Evolutionary conservation across 1,140 invertebrate genomes (phyloP).

Genomic region (Hylyphantes graminicola): DNA sequence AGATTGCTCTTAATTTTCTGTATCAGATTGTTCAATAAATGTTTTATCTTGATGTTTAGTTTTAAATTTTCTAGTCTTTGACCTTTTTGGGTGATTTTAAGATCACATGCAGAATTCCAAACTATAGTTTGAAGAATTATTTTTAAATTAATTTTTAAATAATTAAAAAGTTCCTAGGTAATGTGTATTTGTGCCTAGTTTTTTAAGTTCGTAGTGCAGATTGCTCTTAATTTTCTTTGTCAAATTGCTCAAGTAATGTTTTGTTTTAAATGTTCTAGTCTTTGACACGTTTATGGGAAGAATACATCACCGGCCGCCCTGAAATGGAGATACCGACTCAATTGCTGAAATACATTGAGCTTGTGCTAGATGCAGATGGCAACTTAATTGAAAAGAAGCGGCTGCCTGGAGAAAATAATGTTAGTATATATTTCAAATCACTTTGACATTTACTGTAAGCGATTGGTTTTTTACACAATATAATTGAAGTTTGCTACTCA

Average conservation of each 20-base stretch:
- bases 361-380: conserved; percentile 85
- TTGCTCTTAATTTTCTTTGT: no score
- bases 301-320: conserved; percentile 77
- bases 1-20: no score
- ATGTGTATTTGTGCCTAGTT: background rate
- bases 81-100: conserved; percentile 88
- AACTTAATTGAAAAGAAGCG: conserved; percentile 86
- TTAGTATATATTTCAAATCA: conserved; percentile 67
- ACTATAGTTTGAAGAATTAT: no score
- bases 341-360: conserved; percentile 80
- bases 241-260: no score
- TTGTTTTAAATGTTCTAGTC: conserved; percentile 69
- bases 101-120: no score
- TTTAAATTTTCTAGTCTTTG: conserved; percentile 71
- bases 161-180: background rate
- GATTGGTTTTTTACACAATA: no score
- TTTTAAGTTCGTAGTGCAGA: no score
- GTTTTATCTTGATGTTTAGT: background rate
- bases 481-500: no score
- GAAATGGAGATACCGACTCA: conserved; percentile 77
- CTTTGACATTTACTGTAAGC: no score
- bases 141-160: background rate
- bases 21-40: no score
- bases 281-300: conserved; percentile 84
- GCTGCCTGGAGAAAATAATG: conserved; percentile 94